phyloP scores from a whole-genome alignment of 1,140 invertebrate species.

The Achatina immaculata region DNA sequence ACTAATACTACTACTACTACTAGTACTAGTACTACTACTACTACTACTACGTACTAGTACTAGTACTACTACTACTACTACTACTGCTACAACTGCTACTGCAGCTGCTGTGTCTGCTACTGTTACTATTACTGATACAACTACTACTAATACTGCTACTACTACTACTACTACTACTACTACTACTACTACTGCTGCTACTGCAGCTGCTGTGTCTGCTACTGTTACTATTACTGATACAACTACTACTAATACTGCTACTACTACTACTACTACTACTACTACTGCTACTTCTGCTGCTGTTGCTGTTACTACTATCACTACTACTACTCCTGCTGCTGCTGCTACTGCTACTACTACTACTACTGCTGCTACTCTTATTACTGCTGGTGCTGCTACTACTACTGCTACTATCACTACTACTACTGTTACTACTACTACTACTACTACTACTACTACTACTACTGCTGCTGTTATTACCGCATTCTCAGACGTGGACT shows the following conservation, averaged over 20 bases:
- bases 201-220: too few species aligned
- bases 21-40: too few species aligned
- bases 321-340: not conserved
- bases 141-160: not conserved
- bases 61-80: too few species aligned
- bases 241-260: too few species aligned
- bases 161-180: not conserved
- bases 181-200: not conserved
- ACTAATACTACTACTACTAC: too few species aligned
- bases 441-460: constrained; percentile 23
- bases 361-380: not conserved
- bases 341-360: not conserved
- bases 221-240: too few species aligned
- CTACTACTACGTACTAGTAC: too few species aligned
- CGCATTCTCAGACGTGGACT: too few species aligned
- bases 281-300: not conserved
- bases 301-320: too few species aligned
- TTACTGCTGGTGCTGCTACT: too few species aligned
- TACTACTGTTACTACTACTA: constrained; percentile 25
- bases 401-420: constrained; percentile 27
- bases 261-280: not conserved
- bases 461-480: not conserved
- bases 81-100: not conserved
- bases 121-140: too few species aligned
- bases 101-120: not conserved